phyloP scores from a whole-genome alignment of 2,888 invertebrate species.

The Drosophila greeni region DNA sequence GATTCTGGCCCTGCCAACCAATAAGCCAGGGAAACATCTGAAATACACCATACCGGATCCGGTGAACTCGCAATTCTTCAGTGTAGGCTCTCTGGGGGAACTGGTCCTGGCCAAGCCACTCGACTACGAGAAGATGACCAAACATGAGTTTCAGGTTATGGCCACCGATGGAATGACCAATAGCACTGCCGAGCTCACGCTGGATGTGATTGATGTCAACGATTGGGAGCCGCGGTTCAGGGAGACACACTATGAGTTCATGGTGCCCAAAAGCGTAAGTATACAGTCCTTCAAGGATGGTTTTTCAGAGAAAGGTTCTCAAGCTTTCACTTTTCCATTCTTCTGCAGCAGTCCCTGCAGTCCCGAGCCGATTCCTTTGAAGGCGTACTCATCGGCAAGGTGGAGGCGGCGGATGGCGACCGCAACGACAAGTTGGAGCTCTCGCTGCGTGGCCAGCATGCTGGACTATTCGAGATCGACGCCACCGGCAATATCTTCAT shows the following conservation, averaged over 20 bases:
- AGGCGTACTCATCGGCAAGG: conserved; percentile 81
- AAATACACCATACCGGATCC: conserved; percentile 88
- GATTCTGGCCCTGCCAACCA: conserved; percentile 85
- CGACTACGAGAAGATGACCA: conserved; percentile 87
- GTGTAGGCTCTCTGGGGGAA: conserved; percentile 88
- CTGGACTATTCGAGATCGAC: conserved; percentile 79
- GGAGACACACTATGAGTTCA: conserved; percentile 91
- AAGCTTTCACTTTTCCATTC: background rate
- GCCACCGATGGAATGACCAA: conserved; percentile 88
- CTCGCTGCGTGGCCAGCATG: conserved; percentile 85
- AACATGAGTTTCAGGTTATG: conserved; percentile 88
- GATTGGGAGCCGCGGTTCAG: conserved; percentile 96
- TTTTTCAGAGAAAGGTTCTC: too few species aligned
- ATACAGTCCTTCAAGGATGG: too few species aligned
- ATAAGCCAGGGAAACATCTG: conserved; percentile 83
- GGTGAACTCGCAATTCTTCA: conserved; percentile 86
- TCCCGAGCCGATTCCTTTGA: conserved; percentile 75
- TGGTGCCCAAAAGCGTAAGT: conserved; percentile 76
- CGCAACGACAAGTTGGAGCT: conserved; percentile 86
- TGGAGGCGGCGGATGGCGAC: conserved; percentile 94
- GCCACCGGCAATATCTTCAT: conserved; percentile 82
- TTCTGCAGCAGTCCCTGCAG: conserved; percentile 65
- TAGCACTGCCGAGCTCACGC: conserved; percentile 89
- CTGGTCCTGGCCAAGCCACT: conserved; percentile 86
- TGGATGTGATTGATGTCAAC: conserved; percentile 91